Evolutionary conservation across 1,140 invertebrate genomes (phyloP), one percentile per base, ranked within the genome.

Genomic region (Euwallacea fornicatus): DNA sequence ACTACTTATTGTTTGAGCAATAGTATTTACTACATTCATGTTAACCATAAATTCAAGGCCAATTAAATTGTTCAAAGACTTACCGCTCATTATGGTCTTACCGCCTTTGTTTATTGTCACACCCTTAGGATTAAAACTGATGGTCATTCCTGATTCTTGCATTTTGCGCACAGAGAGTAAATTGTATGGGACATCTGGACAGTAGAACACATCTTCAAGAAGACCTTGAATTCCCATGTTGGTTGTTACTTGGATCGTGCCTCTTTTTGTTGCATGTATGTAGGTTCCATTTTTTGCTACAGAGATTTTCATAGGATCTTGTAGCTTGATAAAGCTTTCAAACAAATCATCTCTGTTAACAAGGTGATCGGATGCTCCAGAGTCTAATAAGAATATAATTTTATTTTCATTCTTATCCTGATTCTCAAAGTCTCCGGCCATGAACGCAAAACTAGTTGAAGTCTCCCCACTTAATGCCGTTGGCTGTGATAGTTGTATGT

Each of bases 91-190:
- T 10, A 79, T 71, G 0, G 62, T 62, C 33, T 73, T 75, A 9
- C 71, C 70, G 67, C 43, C 74, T 66, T 59, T 76, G 76, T 53
- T 69, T 72, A 65, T 54, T 54, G 16, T 54, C 43, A 79, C 73
- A n/a, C 50, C 41, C 62, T 74, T 69, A 58, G 75, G n/a, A 66
- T 78, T 62, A 59, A 77, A 78, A 66, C 72, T 69, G 8, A 78
- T 66, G 13, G 60, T 71, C 58, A 78, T 74, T 3, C 79, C 79
- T 13, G 75, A 70, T 46, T 73, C 62, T 66, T 80, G 78, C 59
- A 81, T 76, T 59, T 73, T 74, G 0, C 64, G 61, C 4, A 81
- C 78, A 2, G 78, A 81, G 8, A 81, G 43, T 41, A 81, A 50
- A 55, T 81, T 81, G 63, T 78, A 75, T 21, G 4, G 63, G 8